phyloP scores from a whole-genome alignment of 2,797 vertebrate genomes.

The Sebastes alutus region DNA sequence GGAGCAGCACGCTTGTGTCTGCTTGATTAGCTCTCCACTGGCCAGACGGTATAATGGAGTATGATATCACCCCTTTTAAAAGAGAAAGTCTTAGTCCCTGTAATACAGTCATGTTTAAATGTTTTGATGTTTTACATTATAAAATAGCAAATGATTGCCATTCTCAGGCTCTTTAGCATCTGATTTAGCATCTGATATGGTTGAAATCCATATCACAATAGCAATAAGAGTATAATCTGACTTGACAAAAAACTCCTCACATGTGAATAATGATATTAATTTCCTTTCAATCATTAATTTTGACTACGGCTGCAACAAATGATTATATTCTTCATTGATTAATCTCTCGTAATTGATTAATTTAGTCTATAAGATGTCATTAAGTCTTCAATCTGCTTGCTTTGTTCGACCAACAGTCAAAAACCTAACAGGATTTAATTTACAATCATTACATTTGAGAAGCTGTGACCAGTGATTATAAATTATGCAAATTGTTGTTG shows the following conservation, averaged over 20 bases:
- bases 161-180: background rate
- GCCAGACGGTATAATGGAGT: conserved; percentile 58
- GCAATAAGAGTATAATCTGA: background rate
- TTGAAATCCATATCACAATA: background rate
- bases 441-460: background rate
- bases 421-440: background rate
- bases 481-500: background rate
- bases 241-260: background rate
- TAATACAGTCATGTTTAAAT: background rate
- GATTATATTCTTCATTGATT: background rate
- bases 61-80: conserved; percentile 48
- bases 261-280: fast-evolving
- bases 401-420: background rate
- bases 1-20: conserved; percentile 64
- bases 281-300: background rate
- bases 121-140: background rate
- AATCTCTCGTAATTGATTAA: background rate
- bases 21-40: conserved; percentile 70
- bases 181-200: background rate
- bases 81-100: conserved; percentile 14
- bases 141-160: background rate
- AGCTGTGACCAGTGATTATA: background rate
- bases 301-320: background rate
- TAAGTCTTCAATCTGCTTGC: background rate
- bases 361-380: background rate